Evolutionary conservation across 2,113 vertebrate species (phyloP).

Genomic region (Saguinus imperator): DNA sequence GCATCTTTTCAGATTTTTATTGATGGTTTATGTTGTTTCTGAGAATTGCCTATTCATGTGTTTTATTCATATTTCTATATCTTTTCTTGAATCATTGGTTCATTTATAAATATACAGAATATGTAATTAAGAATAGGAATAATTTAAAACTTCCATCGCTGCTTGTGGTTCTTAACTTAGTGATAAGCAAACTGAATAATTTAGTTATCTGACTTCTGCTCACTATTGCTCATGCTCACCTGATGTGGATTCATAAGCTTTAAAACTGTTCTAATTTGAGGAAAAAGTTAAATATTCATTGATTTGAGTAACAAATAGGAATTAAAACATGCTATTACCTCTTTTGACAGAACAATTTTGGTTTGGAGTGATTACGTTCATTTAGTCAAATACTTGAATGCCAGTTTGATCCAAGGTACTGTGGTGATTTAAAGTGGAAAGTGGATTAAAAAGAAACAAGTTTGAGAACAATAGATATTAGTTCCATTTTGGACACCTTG

Average conservation of each 20-base stretch:
- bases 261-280: not conserved
- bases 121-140: slow-evolving; percentile 5
- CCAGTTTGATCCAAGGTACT: not conserved
- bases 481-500: not conserved
- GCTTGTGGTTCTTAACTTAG: not conserved
- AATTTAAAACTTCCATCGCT: not conserved
- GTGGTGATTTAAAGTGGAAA: not conserved
- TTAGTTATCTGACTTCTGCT: not conserved
- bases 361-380: slow-evolving; percentile 10
- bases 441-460: not conserved
- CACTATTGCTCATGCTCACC: not conserved
- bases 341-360: not conserved
- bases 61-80: slow-evolving; percentile 2
- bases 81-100: not conserved
- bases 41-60: not conserved
- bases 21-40: slow-evolving; percentile 26
- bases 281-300: not conserved
- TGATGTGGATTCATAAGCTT: not conserved
- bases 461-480: not conserved
- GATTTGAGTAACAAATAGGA: slow-evolving; percentile 4
- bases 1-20: slow-evolving; percentile 35
- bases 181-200: not conserved
- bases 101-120: not conserved
- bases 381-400: slow-evolving; percentile 4
- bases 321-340: not conserved